These are phyloP conservation scores for Diabrotica virgifera DNA, from an alignment of 1,140 invertebrate genomes.

Conservation along the genomic window DNA sequence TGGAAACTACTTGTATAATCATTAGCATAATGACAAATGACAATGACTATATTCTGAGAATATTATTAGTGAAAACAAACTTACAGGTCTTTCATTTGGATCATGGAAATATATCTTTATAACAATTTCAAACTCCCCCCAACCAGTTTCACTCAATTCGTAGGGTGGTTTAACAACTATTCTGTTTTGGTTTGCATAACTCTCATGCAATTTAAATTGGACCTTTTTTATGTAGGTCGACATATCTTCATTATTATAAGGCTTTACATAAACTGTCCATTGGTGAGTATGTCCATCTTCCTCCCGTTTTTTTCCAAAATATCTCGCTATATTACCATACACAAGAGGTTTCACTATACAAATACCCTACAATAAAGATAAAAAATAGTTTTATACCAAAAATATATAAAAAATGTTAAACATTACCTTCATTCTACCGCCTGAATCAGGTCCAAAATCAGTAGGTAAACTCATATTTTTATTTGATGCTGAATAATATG, in stretches of 20 bases:
- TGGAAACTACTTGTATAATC: too few relatives aligned
- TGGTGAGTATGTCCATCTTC: constrained; percentile 99
- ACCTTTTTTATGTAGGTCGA: constrained; percentile 94
- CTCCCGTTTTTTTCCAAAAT: constrained; percentile 97
- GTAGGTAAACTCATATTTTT: constrained; percentile 60
- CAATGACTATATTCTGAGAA: too few relatives aligned
- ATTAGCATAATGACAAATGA: too few relatives aligned
- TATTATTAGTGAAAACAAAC: constrained; percentile 37
- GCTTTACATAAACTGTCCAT: constrained; percentile 98
- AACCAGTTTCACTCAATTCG: constrained; percentile 97
- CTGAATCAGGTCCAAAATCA: constrained; percentile 79
- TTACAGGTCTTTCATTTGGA: constrained; percentile 91
- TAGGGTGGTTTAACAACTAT: constrained; percentile 93
- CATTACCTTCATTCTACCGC: constrained; percentile 71
- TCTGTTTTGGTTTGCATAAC: constrained; percentile 92
- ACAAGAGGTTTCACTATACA: constrained; percentile 94
- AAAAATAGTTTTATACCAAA: constrained; percentile 11
- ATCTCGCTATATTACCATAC: constrained; percentile 93
- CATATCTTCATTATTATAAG: constrained; percentile 92
- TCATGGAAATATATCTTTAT: constrained; percentile 99
- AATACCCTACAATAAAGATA: constrained; percentile 64
- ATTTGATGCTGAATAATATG: too few relatives aligned
- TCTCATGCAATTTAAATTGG: constrained; percentile 97
- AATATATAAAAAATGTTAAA: constrained; percentile 8
- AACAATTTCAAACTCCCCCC: constrained; percentile 99